Evolutionary conservation across 2,888 invertebrate genomes (phyloP).

Genomic region (Sisyra terminalis): DNA sequence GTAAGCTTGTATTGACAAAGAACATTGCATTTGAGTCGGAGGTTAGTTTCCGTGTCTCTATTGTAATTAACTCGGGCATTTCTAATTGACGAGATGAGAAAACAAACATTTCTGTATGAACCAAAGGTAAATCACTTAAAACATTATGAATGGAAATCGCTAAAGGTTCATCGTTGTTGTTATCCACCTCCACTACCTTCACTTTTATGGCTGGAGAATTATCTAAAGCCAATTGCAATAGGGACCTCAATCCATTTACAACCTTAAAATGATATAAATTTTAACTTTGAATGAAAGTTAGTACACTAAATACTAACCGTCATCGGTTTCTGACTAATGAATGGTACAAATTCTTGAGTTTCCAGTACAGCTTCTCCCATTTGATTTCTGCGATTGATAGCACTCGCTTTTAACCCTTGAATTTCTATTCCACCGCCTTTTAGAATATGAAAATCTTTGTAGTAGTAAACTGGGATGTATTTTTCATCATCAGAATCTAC

Average conservation of each 20-base stretch:
- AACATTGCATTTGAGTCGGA: constrained; percentile 17
- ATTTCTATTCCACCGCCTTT: constrained; percentile 64
- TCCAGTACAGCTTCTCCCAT: constrained; percentile 63
- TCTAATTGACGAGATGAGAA: constrained; percentile 33
- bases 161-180: constrained; percentile 27
- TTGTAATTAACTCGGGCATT: constrained; percentile 31
- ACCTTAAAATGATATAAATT: not conserved
- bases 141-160: constrained; percentile 37
- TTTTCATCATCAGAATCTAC: constrained; percentile 9
- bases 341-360: constrained; percentile 54
- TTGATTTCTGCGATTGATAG: constrained; percentile 50
- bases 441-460: not conserved
- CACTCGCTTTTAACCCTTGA: constrained; percentile 56
- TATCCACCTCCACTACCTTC: constrained; percentile 32
- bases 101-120: constrained; percentile 47
- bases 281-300: not conserved
- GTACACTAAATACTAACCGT: not conserved
- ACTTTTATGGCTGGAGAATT: constrained; percentile 46
- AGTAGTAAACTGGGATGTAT: not conserved
- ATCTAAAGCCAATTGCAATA: constrained; percentile 56
- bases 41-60: constrained; percentile 42
- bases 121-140: constrained; percentile 48
- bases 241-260: constrained; percentile 30
- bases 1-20: constrained; percentile 22
- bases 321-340: constrained; percentile 19